phyloP scores from a whole-genome alignment of 1,140 invertebrate genomes.

The Pseudoatta argentina region DNA sequence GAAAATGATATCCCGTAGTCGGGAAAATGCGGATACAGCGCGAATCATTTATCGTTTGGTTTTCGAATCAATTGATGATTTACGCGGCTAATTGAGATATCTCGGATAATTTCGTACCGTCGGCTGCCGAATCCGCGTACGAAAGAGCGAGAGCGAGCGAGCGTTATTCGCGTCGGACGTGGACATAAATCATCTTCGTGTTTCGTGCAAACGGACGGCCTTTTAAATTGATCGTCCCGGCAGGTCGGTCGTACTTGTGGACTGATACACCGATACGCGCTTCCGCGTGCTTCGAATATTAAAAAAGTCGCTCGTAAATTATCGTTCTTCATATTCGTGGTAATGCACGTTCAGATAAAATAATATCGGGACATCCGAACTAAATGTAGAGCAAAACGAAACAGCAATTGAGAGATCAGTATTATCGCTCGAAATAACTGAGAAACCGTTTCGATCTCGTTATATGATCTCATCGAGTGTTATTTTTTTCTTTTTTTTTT shows the following conservation, averaged over 20 bases:
- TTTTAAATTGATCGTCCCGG: constrained; percentile 77
- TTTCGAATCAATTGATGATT: constrained; percentile 58
- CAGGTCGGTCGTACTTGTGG: constrained; percentile 53
- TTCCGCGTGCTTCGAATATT: constrained; percentile 34
- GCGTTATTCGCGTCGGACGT: constrained; percentile 67
- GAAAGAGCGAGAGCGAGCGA: constrained; percentile 43
- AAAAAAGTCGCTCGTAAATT: constrained; percentile 51
- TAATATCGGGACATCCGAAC: neutral
- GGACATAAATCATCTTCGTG: constrained; percentile 77
- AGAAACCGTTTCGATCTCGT: neutral
- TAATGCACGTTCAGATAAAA: neutral
- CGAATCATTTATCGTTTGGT: constrained; percentile 68
- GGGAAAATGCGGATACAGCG: constrained; percentile 21
- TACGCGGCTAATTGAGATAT: constrained; percentile 60
- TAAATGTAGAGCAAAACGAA: constrained; percentile 7
- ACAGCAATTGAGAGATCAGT: neutral
- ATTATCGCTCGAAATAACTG: neutral
- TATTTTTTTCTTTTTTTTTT: neutral
- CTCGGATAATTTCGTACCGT: constrained; percentile 26
- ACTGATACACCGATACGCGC: constrained; percentile 63
- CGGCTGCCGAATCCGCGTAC: constrained; percentile 59
- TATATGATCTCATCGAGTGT: neutral
- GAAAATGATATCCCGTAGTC: constrained; percentile 45
- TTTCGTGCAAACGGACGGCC: constrained; percentile 70
- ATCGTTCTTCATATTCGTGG: constrained; percentile 6